Evolutionary conservation across 2,888 invertebrate genomes (phyloP).

Genomic region (Blastobasis adustella): DNA sequence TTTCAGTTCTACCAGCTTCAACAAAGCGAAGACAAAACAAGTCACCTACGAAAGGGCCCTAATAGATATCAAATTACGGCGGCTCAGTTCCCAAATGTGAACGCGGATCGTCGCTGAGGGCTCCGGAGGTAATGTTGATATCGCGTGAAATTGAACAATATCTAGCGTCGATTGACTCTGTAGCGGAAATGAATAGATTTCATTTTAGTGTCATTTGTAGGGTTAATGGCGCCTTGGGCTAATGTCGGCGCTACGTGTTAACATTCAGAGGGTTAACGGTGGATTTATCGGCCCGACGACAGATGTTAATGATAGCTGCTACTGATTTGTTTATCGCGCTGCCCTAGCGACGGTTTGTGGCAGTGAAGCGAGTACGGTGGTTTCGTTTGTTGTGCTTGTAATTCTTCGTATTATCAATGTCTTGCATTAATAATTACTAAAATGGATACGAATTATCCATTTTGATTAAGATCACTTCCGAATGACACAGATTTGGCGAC

Average conservation of each 20-base stretch:
- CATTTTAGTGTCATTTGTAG: conserved; percentile 74
- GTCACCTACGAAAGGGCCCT: conserved; percentile 9
- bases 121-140: conserved; percentile 53
- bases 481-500: no score
- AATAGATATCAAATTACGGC: conserved; percentile 18
- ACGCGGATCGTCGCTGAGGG: conserved; percentile 28
- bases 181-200: conserved; percentile 74
- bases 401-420: no score
- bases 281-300: conserved; percentile 37
- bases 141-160: conserved; percentile 72
- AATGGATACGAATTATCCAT: no score
- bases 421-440: no score
- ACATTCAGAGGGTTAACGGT: conserved; percentile 25
- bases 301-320: conserved; percentile 33
- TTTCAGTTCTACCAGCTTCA: no score
- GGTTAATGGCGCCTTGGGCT: conserved; percentile 62
- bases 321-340: no score
- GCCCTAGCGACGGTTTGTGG: no score
- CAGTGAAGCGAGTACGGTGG: no score
- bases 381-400: no score
- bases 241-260: conserved; percentile 42
- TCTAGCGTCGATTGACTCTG: conserved; percentile 64
- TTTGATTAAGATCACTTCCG: no score
- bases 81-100: conserved; percentile 26
- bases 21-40: no score